phyloP scores from a whole-genome alignment of 1,140 invertebrate genomes.

The Drosophila subpulchrella region DNA sequence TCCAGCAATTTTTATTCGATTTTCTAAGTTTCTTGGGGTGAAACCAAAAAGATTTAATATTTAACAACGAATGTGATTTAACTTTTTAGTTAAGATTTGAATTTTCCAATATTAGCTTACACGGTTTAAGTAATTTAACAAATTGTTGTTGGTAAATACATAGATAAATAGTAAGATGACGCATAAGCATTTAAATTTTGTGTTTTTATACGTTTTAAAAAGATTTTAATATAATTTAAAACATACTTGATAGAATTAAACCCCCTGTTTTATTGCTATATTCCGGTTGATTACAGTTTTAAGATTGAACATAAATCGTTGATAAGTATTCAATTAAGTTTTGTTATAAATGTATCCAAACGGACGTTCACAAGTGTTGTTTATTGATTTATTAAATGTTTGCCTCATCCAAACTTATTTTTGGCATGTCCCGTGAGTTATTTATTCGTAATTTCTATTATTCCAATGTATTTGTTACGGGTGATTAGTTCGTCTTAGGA shows the following conservation, averaged over 20 bases:
- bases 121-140: no score
- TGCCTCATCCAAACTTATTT: constrained; percentile 1
- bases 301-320: not conserved
- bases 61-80: not conserved
- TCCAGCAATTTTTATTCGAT: not conserved
- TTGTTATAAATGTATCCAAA: not conserved
- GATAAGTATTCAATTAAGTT: not conserved
- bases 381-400: constrained; percentile 23
- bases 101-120: no score
- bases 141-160: no score
- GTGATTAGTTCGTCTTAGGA: constrained; percentile 33
- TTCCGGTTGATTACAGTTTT: no score
- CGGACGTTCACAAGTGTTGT: not conserved
- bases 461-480: constrained; percentile 32
- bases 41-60: no score
- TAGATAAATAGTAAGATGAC: no score
- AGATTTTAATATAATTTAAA: no score
- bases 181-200: no score
- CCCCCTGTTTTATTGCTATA: no score
- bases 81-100: no score
- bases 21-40: not conserved
- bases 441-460: constrained; percentile 26
- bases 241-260: no score
- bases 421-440: constrained; percentile 7
- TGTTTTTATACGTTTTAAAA: no score